Conservation (phyloP, 2,113 vertebrate genomes). For the Bufo bufo region DNA sequence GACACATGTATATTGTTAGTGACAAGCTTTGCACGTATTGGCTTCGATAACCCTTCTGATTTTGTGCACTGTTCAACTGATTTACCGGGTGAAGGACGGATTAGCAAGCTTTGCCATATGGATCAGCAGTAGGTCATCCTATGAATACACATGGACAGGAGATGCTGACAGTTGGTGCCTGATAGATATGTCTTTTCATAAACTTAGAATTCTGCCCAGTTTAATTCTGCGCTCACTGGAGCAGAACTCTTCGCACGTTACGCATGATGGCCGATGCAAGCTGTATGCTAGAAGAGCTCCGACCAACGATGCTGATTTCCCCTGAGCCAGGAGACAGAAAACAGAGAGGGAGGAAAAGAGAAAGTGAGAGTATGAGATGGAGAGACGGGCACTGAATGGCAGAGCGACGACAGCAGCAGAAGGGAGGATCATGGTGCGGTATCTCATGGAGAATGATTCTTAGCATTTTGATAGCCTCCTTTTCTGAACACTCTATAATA, state of each 20-base stretch:
- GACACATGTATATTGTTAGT: background rate
- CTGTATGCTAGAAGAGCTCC: background rate
- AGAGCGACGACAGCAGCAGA: background rate
- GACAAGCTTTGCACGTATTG: background rate
- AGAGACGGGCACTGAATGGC: slow-evolving; percentile 18
- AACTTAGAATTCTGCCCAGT: slow-evolving; percentile 33
- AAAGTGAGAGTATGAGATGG: slow-evolving; percentile 19
- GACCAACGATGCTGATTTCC: slow-evolving; percentile 27
- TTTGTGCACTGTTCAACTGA: background rate
- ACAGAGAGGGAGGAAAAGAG: background rate
- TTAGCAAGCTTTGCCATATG: background rate
- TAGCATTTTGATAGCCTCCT: background rate
- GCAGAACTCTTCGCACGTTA: slow-evolving; percentile 22
- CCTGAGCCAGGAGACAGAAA: slow-evolving; percentile 12
- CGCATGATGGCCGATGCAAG: slow-evolving; percentile 25
- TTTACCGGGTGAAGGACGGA: background rate
- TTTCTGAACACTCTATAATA: background rate
- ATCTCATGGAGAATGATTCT: background rate
- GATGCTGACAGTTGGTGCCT: background rate
- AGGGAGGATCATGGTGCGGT: background rate
- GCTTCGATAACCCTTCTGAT: background rate
- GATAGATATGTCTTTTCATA: slow-evolving; percentile 46
- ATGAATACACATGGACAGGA: slow-evolving; percentile 13
- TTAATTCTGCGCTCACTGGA: slow-evolving; percentile 23
- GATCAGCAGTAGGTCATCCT: background rate